Conservation (phyloP, 1,140 invertebrate genomes). For the Antheraea mylitta region DNA sequence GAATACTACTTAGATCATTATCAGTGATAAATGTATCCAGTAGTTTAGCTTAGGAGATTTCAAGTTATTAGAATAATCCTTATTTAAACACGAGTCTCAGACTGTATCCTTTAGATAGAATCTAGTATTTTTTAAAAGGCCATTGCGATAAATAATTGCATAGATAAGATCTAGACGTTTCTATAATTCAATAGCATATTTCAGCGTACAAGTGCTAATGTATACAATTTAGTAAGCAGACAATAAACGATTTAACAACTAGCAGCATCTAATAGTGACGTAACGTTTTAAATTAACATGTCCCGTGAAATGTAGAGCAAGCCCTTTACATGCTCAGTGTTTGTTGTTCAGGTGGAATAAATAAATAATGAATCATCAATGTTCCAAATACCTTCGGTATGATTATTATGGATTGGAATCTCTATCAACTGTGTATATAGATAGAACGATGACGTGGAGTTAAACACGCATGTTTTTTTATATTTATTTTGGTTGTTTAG, state of each 20-base stretch:
- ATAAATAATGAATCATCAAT: slow-evolving; percentile 1
- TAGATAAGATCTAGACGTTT: neutral
- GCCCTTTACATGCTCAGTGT: neutral
- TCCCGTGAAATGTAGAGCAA: neutral
- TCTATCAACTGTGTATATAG: neutral
- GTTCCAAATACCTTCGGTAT: neutral
- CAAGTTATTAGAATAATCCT: neutral
- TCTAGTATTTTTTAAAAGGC: neutral
- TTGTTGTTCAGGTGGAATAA: neutral
- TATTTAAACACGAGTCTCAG: neutral
- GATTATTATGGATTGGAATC: neutral
- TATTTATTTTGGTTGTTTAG: no score
- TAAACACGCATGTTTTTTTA: no score
- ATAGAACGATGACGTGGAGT: neutral
- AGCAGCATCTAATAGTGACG: neutral
- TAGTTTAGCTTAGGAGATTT: slow-evolving; percentile 23
- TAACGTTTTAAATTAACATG: neutral
- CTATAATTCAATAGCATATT: neutral
- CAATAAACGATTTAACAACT: slow-evolving; percentile 1
- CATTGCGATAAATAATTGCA: neutral
- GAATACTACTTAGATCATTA: slow-evolving; percentile 47
- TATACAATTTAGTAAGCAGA: neutral
- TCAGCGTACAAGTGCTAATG: neutral
- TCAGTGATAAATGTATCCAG: slow-evolving; percentile 61
- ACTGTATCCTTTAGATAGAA: neutral